A percentile compares a stretch with the other conserved stretches of the same genome.
These are phyloP conservation scores for Sinocyclocheilus maitianheensis DNA, from an alignment of 2,113 vertebrate species.

Conservation along the genomic window DNA sequence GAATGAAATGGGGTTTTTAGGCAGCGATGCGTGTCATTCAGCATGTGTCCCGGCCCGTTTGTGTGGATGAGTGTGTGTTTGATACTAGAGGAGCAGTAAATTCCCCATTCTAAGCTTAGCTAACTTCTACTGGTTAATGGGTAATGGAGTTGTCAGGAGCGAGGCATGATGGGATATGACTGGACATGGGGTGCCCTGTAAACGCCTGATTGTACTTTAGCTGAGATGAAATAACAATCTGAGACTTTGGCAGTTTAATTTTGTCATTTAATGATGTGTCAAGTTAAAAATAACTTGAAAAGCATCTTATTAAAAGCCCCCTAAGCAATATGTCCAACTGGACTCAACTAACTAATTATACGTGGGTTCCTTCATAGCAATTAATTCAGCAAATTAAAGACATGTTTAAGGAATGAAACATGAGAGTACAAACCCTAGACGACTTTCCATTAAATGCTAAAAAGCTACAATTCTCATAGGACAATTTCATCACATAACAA, in stretches of 20 bases:
- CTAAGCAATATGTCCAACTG: neutral
- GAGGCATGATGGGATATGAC: constrained; percentile 60
- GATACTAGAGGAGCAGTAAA: constrained; percentile 61
- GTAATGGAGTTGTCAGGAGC: constrained; percentile 65
- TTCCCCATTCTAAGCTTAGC: constrained; percentile 65
- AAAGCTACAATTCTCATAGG: constrained; percentile 50
- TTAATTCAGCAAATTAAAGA: neutral
- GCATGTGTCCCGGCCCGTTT: constrained; percentile 53
- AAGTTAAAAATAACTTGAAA: neutral
- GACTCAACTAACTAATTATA: neutral
- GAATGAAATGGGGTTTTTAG: constrained; percentile 56
- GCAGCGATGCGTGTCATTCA: constrained; percentile 61
- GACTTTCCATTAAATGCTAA: constrained; percentile 47
- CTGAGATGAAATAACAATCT: neutral
- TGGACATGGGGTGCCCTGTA: constrained; percentile 40
- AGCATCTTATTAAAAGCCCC: neutral
- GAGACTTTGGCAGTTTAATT: neutral
- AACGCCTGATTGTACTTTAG: neutral
- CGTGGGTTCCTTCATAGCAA: neutral
- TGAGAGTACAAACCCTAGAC: neutral
- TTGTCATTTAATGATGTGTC: neutral
- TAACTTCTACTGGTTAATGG: constrained; percentile 69
- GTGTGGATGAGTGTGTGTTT: constrained; percentile 26
- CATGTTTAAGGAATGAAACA: neutral
- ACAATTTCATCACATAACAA: constrained; percentile 26